phyloP scores from a whole-genome alignment of 2,888 invertebrate genomes.

The Agapostemon virescens region DNA sequence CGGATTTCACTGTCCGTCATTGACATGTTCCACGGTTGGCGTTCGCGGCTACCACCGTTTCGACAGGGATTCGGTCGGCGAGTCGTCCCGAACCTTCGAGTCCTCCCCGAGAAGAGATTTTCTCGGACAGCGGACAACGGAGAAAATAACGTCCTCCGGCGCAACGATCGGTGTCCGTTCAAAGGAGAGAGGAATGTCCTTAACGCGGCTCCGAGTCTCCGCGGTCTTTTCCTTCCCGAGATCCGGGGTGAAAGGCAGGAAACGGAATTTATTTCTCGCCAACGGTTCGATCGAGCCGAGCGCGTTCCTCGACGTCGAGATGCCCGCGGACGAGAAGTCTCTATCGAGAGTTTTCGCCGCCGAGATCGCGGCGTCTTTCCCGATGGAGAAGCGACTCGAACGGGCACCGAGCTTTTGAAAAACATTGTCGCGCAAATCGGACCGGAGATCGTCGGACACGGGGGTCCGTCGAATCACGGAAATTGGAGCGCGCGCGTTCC shows the following conservation, averaged over 20 bases:
- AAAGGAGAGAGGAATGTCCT: constrained; percentile 6
- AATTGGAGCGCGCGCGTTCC: no score
- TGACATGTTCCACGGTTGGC: neutral
- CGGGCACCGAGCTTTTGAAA: no score
- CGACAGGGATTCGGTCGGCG: neutral
- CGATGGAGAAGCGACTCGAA: neutral
- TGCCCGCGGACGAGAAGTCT: neutral
- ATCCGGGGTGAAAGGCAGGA: constrained; percentile 7
- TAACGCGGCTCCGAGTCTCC: neutral
- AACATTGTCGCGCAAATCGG: neutral
- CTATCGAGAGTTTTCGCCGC: neutral
- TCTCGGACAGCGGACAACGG: neutral
- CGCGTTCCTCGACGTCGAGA: neutral
- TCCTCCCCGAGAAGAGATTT: neutral
- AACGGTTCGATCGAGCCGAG: neutral
- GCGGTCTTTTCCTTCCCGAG: neutral
- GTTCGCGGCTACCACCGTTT: neutral
- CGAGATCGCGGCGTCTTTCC: neutral
- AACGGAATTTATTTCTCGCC: constrained; percentile 9
- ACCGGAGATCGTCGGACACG: neutral
- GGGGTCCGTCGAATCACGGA: neutral
- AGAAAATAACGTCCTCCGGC: neutral
- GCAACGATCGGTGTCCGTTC: neutral
- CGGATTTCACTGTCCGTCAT: neutral
- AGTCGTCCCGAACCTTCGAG: neutral